A percentile compares a stretch with the other conserved stretches of the same genome.
Evolutionary conservation across 2,888 invertebrate species (phyloP).

Genomic region (Drosophila mayaguana): DNA sequence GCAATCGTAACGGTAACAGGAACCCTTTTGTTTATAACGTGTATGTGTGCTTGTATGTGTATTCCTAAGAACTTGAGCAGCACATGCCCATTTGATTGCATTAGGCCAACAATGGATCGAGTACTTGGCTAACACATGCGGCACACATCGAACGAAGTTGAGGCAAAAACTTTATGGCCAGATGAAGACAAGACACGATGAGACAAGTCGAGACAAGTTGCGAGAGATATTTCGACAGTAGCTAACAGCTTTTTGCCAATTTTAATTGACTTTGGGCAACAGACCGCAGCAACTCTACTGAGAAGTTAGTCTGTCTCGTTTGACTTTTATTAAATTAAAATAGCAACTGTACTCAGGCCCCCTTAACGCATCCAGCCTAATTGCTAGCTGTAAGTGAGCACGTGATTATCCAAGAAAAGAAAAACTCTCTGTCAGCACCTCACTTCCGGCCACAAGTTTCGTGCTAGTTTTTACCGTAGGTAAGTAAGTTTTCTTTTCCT

Average conservation of each 20-base stretch:
- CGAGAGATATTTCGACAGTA: constrained; percentile 9
- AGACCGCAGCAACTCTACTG: constrained; percentile 58
- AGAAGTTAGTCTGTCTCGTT: constrained; percentile 60
- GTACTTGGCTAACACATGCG: constrained; percentile 36
- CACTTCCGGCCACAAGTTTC: constrained; percentile 70
- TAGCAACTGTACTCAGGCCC: constrained; percentile 16
- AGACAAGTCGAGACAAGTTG: constrained; percentile 1
- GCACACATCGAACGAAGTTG: constrained; percentile 13
- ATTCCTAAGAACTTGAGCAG: constrained; percentile 39
- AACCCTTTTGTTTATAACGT: constrained; percentile 17
- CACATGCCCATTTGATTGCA: constrained; percentile 66
- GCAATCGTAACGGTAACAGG: constrained; percentile 6
- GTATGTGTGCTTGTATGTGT: not conserved
- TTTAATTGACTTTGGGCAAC: constrained; percentile 77
- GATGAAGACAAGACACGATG: constrained; percentile 35
- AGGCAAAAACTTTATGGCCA: constrained; percentile 58
- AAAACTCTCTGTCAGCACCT: constrained; percentile 44
- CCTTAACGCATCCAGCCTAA: constrained; percentile 40
- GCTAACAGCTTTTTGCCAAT: constrained; percentile 52
- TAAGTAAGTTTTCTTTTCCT: constrained; percentile 37
- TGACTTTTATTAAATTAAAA: constrained; percentile 79
- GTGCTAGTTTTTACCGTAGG: constrained; percentile 42
- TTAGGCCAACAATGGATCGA: constrained; percentile 63
- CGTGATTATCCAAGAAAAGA: constrained; percentile 63
- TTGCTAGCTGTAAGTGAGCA: constrained; percentile 64